A percentile compares a stretch with the other conserved stretches of the same genome.
Evolutionary conservation across 2,797 vertebrate genomes (phyloP).

Genomic region (Pseudotriccus pelzelni): DNA sequence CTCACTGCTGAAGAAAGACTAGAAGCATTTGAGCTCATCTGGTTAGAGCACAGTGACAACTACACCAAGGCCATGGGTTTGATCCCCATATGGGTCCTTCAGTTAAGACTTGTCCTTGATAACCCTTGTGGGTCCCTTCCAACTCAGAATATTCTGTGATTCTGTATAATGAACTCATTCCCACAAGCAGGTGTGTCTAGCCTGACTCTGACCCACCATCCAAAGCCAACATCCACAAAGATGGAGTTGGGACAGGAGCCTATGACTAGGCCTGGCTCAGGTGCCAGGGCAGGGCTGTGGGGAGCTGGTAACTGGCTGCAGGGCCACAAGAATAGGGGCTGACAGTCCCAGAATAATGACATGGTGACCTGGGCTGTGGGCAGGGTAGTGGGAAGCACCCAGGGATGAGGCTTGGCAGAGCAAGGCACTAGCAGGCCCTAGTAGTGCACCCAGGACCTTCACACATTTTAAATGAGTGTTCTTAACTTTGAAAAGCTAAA

Average conservation of each 20-base stretch:
- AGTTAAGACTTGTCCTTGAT: not conserved
- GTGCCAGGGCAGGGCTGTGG: not conserved
- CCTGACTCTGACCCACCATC: not conserved
- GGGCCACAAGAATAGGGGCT: not conserved
- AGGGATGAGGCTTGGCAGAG: rapidly evolving
- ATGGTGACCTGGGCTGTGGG: too few species aligned
- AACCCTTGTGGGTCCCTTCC: not conserved
- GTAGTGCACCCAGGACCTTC: not conserved
- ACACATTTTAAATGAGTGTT: not conserved
- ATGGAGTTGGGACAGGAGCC: not conserved
- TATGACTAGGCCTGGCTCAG: not conserved
- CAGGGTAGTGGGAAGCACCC: not conserved
- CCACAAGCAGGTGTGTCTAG: not conserved
- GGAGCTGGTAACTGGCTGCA: not conserved
- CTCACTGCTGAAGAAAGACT: not conserved
- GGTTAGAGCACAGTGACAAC: not conserved
- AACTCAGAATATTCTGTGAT: not conserved
- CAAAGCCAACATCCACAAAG: not conserved
- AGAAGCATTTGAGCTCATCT: not conserved
- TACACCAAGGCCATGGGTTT: not conserved
- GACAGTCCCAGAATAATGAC: not conserved
- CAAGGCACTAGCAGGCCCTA: not conserved
- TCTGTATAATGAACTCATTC: not conserved
- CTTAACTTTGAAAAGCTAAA: not conserved
- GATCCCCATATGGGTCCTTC: too few species aligned